Conservation (phyloP, 2,888 invertebrate genomes). For the Dasypogon diadema region DNA sequence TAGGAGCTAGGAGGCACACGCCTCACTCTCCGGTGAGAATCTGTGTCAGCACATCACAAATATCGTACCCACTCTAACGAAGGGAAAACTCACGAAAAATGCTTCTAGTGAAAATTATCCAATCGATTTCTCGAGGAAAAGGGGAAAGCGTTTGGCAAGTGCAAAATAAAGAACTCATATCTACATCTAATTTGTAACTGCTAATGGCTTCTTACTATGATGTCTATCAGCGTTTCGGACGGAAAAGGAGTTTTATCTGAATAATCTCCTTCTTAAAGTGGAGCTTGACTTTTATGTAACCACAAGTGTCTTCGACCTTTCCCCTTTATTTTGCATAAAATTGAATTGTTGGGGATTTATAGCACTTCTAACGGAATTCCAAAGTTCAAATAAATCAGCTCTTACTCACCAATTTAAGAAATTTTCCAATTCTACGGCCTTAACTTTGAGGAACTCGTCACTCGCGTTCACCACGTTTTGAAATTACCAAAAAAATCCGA, state of each 20-base stretch:
- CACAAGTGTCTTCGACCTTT: conserved; percentile 46
- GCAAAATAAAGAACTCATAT: not conserved
- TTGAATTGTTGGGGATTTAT: not conserved
- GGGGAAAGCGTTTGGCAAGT: not conserved
- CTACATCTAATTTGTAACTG: not conserved
- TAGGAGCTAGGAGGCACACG: not conserved
- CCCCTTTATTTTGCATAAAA: not conserved
- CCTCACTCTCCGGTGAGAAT: conserved; percentile 9
- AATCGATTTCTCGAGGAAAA: conserved; percentile 40
- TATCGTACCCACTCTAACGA: conserved; percentile 9
- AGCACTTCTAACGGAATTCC: conserved; percentile 15
- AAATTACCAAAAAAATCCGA: not conserved
- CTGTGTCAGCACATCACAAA: conserved; percentile 38
- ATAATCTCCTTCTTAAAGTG: not conserved
- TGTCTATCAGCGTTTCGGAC: not conserved
- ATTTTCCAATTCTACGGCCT: not conserved
- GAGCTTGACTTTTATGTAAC: conserved; percentile 25
- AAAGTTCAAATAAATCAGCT: not conserved
- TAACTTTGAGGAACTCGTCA: not conserved
- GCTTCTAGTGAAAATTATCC: conserved; percentile 20
- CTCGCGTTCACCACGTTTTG: not conserved
- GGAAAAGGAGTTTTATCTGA: not conserved
- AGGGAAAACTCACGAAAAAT: conserved; percentile 1
- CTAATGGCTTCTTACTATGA: not conserved
- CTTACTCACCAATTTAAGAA: conserved; percentile 15